Conservation (phyloP, 2,888 invertebrate genomes). For the Drosophila gaucha region DNA sequence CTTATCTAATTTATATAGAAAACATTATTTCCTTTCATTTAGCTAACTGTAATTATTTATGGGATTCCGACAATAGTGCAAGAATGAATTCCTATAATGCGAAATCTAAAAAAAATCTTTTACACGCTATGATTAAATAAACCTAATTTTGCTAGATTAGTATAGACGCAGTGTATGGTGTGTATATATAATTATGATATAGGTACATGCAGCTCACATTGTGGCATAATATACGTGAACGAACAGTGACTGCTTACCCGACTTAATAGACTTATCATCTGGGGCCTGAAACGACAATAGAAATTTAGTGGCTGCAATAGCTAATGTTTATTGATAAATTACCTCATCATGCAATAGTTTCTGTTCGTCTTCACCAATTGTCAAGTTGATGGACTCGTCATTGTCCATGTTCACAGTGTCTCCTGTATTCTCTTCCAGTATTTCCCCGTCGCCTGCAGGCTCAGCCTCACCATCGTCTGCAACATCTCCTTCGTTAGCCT, state of each 20-base stretch:
- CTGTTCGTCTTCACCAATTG: conserved; percentile 92
- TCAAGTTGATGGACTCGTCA: conserved; percentile 92
- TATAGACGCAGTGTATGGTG: not conserved
- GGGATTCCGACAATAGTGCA: not conserved
- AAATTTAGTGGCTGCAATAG: conserved; percentile 2
- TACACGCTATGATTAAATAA: conserved; percentile 11
- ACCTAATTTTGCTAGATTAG: not conserved
- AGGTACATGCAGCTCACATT: not conserved
- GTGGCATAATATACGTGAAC: no score
- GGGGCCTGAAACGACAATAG: conserved; percentile 71
- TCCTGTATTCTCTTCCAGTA: conserved; percentile 65
- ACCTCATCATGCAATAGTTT: conserved; percentile 92
- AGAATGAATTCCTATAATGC: not conserved
- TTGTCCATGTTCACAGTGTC: conserved; percentile 86
- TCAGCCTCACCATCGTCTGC: conserved; percentile 67
- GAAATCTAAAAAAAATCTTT: not conserved
- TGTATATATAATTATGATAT: not conserved
- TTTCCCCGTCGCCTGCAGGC: conserved; percentile 48
- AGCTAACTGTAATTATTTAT: not conserved
- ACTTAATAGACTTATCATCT: conserved; percentile 86
- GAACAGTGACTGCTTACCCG: conserved; percentile 85
- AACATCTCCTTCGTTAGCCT: conserved; percentile 44
- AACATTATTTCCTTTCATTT: no score
- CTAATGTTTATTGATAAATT: conserved; percentile 7
- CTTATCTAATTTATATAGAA: not conserved